These are phyloP conservation scores for Phalacrocorax pelagicus DNA, from an alignment of 2,113 vertebrate genomes.

Conservation along the genomic window DNA sequence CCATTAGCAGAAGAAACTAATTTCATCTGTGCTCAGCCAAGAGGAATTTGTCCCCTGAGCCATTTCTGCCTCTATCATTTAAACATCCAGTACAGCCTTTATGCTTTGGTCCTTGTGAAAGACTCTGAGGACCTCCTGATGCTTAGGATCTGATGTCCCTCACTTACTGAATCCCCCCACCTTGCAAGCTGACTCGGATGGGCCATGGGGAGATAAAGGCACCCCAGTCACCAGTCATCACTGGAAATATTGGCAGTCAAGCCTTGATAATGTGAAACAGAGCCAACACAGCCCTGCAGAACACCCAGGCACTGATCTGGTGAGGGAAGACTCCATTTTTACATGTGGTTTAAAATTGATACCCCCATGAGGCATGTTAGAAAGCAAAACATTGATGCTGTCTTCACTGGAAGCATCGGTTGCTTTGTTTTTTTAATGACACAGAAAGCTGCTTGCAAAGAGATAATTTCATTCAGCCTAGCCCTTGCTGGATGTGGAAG, in stretches of 20 bases:
- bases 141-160: background rate
- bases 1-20: background rate
- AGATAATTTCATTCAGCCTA: constrained; percentile 58
- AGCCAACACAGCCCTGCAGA: background rate
- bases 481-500: constrained; percentile 24
- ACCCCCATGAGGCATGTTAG: constrained; percentile 61
- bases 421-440: constrained; percentile 62
- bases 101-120: background rate
- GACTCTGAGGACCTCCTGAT: background rate
- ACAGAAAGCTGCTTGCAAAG: constrained; percentile 56
- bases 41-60: constrained; percentile 21
- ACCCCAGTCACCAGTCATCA: background rate
- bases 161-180: background rate
- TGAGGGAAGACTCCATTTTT: constrained; percentile 44
- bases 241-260: constrained; percentile 21
- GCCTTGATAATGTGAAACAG: constrained; percentile 15
- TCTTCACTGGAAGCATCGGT: constrained; percentile 56
- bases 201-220: background rate
- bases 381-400: constrained; percentile 68
- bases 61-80: constrained; percentile 10
- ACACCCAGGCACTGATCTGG: constrained; percentile 27
- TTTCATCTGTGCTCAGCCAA: background rate
- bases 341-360: constrained; percentile 60
- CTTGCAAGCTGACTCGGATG: background rate
- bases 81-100: background rate